These are phyloP conservation scores for Synaphobranchus kaupii DNA, from an alignment of 2,797 vertebrate species.

Conservation along the genomic window DNA sequence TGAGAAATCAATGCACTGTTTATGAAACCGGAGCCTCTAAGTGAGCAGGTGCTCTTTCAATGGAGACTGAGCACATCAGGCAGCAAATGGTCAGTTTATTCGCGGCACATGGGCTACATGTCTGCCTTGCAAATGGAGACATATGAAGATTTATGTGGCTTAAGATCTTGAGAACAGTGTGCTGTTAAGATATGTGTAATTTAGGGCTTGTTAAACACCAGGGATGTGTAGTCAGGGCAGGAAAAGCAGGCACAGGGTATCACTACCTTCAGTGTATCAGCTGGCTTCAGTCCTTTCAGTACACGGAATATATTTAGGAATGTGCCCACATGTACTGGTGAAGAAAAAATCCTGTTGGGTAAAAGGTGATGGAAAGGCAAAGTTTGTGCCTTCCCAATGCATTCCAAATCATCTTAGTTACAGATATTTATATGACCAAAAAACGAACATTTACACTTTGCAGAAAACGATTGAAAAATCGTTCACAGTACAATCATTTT, in stretches of 20 bases:
- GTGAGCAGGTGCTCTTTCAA: conserved; percentile 12
- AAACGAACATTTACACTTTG: neutral
- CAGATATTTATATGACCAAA: neutral
- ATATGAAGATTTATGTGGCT: neutral
- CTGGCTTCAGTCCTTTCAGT: neutral
- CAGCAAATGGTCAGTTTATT: neutral
- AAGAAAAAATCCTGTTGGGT: neutral
- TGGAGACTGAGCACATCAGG: neutral
- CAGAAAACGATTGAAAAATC: neutral
- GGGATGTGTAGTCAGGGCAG: neutral
- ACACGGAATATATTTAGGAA: neutral
- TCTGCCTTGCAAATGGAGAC: neutral
- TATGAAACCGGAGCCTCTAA: neutral
- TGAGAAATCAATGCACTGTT: conserved; percentile 16
- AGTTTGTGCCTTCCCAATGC: neutral
- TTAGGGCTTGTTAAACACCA: neutral
- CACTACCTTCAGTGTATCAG: neutral
- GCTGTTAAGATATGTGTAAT: neutral
- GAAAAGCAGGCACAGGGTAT: neutral
- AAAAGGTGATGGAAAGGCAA: neutral
- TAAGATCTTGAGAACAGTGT: neutral
- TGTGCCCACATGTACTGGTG: too few species aligned
- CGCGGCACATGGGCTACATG: neutral
- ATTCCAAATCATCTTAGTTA: neutral
- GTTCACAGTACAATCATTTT: too few species aligned